A percentile compares a stretch with the other conserved stretches of the same genome.
Evolutionary conservation across 2,797 vertebrate genomes (phyloP).

Genomic region (Cetoscarus ocellatus): DNA sequence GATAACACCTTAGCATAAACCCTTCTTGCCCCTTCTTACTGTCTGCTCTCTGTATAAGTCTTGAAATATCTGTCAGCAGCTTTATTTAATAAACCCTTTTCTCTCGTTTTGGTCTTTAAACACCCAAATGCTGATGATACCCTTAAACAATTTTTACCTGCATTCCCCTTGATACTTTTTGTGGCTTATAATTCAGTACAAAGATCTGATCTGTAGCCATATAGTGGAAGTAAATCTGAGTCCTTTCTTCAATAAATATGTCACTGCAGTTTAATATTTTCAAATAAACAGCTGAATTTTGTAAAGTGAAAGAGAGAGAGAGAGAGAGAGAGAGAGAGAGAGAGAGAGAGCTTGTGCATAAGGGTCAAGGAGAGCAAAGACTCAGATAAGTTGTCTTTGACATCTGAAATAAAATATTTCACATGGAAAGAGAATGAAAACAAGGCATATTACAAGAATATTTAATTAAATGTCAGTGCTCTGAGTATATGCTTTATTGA

Average conservation of each 20-base stretch:
- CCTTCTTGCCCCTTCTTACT: not conserved
- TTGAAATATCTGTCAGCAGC: no score
- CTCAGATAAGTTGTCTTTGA: constrained; percentile 25
- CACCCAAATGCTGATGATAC: no score
- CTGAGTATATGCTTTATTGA: no score
- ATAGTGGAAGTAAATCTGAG: constrained; percentile 64
- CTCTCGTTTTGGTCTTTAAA: no score
- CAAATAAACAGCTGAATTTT: constrained; percentile 52
- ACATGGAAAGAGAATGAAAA: not conserved
- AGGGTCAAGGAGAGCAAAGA: constrained; percentile 36
- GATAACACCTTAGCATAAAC: not conserved
- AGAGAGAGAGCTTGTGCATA: constrained; percentile 9
- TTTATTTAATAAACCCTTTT: no score
- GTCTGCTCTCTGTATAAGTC: not conserved
- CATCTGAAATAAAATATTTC: constrained; percentile 23
- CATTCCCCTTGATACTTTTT: no score
- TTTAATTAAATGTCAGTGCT: no score
- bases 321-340: constrained; percentile 2
- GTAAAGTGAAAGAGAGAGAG: constrained; percentile 19
- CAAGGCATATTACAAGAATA: not conserved
- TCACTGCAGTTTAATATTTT: constrained; percentile 63
- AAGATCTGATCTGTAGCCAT: constrained; percentile 61
- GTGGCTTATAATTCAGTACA: constrained; percentile 59
- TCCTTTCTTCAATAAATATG: constrained; percentile 76
- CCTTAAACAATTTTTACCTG: no score